A percentile compares a stretch with the other conserved stretches of the same genome.
Conservation (phyloP, 2,113 vertebrate species). For the Sturnira hondurensis region DNA sequence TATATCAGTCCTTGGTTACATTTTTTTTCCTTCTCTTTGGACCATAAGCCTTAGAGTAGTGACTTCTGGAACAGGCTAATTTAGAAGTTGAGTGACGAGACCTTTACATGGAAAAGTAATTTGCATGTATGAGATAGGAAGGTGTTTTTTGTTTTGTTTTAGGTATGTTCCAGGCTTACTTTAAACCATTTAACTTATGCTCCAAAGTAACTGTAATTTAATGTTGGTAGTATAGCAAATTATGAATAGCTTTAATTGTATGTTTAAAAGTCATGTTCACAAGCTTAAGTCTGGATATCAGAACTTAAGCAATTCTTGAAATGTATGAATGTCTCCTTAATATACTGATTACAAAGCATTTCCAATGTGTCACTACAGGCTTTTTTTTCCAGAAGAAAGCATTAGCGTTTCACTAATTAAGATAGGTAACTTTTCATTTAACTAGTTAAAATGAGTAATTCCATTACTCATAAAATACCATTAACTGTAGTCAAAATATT, state of each 20-base stretch:
- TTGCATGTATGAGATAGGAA: conserved; percentile 58
- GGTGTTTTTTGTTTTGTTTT: background rate
- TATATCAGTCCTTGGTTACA: background rate
- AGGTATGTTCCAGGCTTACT: conserved; percentile 52
- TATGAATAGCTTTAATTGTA: conserved; percentile 67
- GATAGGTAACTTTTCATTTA: background rate
- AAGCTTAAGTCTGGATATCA: conserved; percentile 68
- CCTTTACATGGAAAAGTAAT: background rate
- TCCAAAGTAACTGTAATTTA: conserved; percentile 56
- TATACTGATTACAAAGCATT: conserved; percentile 72
- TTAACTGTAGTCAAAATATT: background rate
- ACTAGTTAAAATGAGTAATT: background rate
- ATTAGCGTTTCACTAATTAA: background rate
- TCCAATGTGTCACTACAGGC: conserved; percentile 62
- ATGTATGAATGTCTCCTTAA: conserved; percentile 70
- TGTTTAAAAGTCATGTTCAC: conserved; percentile 66
- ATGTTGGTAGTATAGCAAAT: conserved; percentile 63
- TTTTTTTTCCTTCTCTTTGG: background rate
- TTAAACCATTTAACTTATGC: conserved; percentile 56
- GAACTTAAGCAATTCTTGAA: conserved; percentile 68
- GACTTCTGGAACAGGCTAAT: conserved; percentile 30
- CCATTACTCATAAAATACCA: background rate
- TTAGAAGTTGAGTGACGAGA: conserved; percentile 35
- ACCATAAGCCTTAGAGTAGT: conserved; percentile 46
- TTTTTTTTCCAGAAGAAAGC: conserved; percentile 39